Percentiles rank a stretch among this genome's conserved stretches.
These are phyloP conservation scores for Lapara coniferarum DNA, from an alignment of 2,888 invertebrate species.

Conservation along the genomic window DNA sequence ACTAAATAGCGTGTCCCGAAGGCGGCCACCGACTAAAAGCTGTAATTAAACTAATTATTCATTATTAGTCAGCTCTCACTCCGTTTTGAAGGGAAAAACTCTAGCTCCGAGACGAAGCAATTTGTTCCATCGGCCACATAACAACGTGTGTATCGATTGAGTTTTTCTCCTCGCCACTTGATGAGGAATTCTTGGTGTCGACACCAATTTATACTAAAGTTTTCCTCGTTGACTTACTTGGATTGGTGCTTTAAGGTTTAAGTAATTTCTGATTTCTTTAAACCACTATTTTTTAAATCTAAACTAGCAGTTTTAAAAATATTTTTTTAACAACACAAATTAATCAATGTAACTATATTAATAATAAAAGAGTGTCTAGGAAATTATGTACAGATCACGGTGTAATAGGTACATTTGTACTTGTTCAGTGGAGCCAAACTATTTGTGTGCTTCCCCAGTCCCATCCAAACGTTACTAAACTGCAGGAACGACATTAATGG, in stretches of 20 bases:
- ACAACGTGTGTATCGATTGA: conserved; percentile 62
- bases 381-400: no score
- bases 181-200: background rate
- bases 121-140: conserved; percentile 61
- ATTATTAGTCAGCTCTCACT: conserved; percentile 72
- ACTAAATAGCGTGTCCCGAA: conserved; percentile 46
- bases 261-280: no score
- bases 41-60: conserved; percentile 79
- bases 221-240: background rate
- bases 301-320: no score
- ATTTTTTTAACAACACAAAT: no score
- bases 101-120: conserved; percentile 57
- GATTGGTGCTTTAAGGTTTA: background rate
- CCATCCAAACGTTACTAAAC: background rate
- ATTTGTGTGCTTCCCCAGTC: background rate
- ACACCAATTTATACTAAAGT: background rate
- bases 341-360: no score
- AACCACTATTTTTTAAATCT: no score
- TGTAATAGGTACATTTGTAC: no score
- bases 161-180: conserved; percentile 44
- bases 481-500: background rate
- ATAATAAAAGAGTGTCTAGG: no score
- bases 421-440: background rate
- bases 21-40: conserved; percentile 67
- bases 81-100: conserved; percentile 62